A percentile compares a stretch with the other conserved stretches of the same genome.
phyloP scores from a whole-genome alignment of 2,888 invertebrate genomes.

The Zaprionus obscuricornis region DNA sequence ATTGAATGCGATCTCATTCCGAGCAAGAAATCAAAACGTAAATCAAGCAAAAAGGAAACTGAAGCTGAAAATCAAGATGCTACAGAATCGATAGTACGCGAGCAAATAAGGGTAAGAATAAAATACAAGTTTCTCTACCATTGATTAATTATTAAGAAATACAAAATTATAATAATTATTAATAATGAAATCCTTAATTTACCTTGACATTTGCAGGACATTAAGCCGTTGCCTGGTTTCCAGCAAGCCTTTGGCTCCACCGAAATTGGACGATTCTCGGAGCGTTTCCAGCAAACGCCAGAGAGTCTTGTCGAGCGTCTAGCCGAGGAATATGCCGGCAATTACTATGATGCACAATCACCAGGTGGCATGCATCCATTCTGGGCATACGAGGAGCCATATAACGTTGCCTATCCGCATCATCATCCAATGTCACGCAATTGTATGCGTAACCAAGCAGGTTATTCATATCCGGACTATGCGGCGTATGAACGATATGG shows the following conservation, averaged over 20 bases:
- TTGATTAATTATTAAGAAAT: neutral
- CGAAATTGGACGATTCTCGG: constrained; percentile 92
- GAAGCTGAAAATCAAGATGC: constrained; percentile 45
- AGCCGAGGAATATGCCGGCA: constrained; percentile 48
- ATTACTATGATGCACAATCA: constrained; percentile 40
- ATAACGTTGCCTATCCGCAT: constrained; percentile 16
- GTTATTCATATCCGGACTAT: constrained; percentile 56
- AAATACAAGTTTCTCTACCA: neutral
- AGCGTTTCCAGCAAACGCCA: constrained; percentile 85
- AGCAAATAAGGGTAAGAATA: constrained; percentile 74
- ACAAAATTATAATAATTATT: neutral
- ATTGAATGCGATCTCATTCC: constrained; percentile 81
- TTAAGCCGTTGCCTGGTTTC: constrained; percentile 89
- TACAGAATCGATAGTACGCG: constrained; percentile 62
- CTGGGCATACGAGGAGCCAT: constrained; percentile 58
- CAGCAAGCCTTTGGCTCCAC: constrained; percentile 94
- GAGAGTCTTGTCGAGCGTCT: constrained; percentile 72
- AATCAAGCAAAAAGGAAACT: constrained; percentile 39
- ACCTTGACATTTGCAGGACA: constrained; percentile 61
- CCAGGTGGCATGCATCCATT: constrained; percentile 31
- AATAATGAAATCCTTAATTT: neutral
- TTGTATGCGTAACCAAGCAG: constrained; percentile 53
- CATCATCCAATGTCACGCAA: constrained; percentile 30
- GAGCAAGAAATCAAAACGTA: constrained; percentile 80
- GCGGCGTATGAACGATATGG: constrained; percentile 67